These are phyloP conservation scores for Eulemur rubriventer DNA, from an alignment of 2,797 vertebrate genomes.

Conservation along the genomic window DNA sequence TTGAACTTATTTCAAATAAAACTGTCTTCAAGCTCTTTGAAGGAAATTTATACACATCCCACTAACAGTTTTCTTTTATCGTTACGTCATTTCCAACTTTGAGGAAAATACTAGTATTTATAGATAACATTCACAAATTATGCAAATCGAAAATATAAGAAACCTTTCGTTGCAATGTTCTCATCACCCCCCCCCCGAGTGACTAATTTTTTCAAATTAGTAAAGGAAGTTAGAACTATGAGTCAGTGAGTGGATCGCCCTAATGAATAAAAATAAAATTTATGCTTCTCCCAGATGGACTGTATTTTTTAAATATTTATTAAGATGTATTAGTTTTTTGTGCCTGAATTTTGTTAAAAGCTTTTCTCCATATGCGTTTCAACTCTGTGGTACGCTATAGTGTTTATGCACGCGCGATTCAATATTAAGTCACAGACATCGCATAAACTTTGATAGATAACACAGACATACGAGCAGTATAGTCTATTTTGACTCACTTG, in stretches of 20 bases:
- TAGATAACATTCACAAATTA: conserved; percentile 32
- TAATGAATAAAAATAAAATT: conserved; percentile 71
- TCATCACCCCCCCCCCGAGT: not conserved
- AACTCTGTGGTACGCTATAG: not conserved
- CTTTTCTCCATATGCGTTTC: not conserved
- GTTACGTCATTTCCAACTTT: conserved; percentile 33
- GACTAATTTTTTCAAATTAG: conserved; percentile 70
- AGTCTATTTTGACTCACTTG: not conserved
- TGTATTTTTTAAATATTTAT: conserved; percentile 70
- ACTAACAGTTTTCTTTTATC: conserved; percentile 38
- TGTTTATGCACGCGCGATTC: not conserved
- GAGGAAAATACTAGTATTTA: conserved; percentile 55
- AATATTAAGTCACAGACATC: not conserved
- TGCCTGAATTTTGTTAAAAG: conserved; percentile 47
- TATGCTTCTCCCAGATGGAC: conserved; percentile 68
- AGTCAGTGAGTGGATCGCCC: conserved; percentile 59
- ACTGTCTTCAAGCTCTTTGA: conserved; percentile 2
- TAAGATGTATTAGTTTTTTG: conserved; percentile 62
- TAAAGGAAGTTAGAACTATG: conserved; percentile 65
- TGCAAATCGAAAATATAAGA: conserved; percentile 27
- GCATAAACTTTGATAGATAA: not conserved
- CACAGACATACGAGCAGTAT: not conserved
- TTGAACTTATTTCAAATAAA: conserved; percentile 4
- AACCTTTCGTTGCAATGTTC: conserved; percentile 9
- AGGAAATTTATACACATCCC: not conserved